Base-by-base conservation (phyloP, 2,888 invertebrate species). In the Syrista parreyssii region DNA sequence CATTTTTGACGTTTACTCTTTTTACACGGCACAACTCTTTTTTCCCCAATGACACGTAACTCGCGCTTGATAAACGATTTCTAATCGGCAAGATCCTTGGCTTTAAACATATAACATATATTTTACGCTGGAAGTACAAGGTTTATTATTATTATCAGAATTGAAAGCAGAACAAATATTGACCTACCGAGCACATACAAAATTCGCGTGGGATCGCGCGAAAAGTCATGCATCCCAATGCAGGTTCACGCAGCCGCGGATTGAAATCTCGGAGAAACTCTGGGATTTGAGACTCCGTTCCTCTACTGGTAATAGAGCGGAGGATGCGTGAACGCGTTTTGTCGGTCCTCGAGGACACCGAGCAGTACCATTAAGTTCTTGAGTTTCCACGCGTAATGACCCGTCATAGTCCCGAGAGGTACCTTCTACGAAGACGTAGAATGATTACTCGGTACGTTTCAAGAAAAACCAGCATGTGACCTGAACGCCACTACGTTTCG, bases 241-340 rank as follows among this genome's bases (percentile, higher is more conserved):
- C 71, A 55, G 31, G 31, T 71, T 31, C 71, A 71, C 71, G 71
- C 71, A 71, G 71, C 71, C 71, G 71, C 71, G 71, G 71, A 71
- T 31, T 71, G 71, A 71, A 71, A 71, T 33, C 55, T 55, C 55
- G 1, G 55, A 55, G 55, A 55, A 55, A 23, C 55, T 23, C 55
- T 23, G 23, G 2, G 23, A 23, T 55, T 55, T 55, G 3, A 55
- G 55, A 55, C 23, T 23, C 55, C 9, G 55, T 9, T 15, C 55
- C 55, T 55, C 55, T 55, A 55, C 55, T 55, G 23, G 55, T 23
- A 55, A 55, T 23, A 55, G 23, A 55, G 55, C 55, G 23, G 23
- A 55, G 23, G 55, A 55, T 55, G 55, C 23, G 55, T 55, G 55
- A 55, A 55, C 55, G 55, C 55, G 55, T 55, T 55, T 55, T 55